These are phyloP conservation scores for Cheilosia impressa DNA, from an alignment of 2,888 invertebrate species.

Conservation along the genomic window DNA sequence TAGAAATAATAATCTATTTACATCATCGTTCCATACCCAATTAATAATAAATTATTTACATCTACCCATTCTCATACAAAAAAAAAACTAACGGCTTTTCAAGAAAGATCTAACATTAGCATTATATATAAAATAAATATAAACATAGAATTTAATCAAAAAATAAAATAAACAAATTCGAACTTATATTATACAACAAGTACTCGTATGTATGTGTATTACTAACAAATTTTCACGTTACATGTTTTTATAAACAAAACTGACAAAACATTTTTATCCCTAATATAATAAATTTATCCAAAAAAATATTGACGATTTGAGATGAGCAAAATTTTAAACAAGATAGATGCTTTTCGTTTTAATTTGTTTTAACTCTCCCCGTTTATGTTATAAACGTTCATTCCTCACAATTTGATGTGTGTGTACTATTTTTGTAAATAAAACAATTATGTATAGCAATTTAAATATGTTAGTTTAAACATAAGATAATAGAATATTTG, in stretches of 20 bases:
- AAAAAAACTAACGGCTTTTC: slow-evolving; percentile 49
- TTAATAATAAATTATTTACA: slow-evolving; percentile 49
- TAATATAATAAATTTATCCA: slow-evolving; percentile 45
- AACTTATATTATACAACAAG: slow-evolving; percentile 50
- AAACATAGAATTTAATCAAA: slow-evolving; percentile 56
- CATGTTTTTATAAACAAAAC: slow-evolving; percentile 52
- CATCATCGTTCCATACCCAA: slow-evolving; percentile 56
- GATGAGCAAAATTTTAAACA: slow-evolving; percentile 37
- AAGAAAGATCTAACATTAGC: slow-evolving; percentile 56
- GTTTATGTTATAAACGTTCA: slow-evolving; percentile 36
- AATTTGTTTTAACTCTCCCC: slow-evolving; percentile 19
- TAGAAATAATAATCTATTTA: slow-evolving; percentile 44
- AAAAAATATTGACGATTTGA: slow-evolving; percentile 58
- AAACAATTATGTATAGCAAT: slow-evolving; percentile 42
- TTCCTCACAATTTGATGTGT: slow-evolving; percentile 66
- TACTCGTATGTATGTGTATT: slow-evolving; percentile 54
- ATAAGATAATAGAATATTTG: slow-evolving; percentile 64
- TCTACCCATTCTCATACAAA: slow-evolving; percentile 46
- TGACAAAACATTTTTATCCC: slow-evolving; percentile 40
- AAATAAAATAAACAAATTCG: slow-evolving; percentile 54
- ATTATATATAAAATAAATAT: slow-evolving; percentile 56
- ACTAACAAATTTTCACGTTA: slow-evolving; percentile 68
- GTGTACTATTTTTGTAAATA: slow-evolving; percentile 75
- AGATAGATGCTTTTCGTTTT: no score
- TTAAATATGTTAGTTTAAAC: slow-evolving; percentile 56